Evolutionary conservation across 2,113 vertebrate species (phyloP).

Genomic region (Phalacrocorax carbo): DNA sequence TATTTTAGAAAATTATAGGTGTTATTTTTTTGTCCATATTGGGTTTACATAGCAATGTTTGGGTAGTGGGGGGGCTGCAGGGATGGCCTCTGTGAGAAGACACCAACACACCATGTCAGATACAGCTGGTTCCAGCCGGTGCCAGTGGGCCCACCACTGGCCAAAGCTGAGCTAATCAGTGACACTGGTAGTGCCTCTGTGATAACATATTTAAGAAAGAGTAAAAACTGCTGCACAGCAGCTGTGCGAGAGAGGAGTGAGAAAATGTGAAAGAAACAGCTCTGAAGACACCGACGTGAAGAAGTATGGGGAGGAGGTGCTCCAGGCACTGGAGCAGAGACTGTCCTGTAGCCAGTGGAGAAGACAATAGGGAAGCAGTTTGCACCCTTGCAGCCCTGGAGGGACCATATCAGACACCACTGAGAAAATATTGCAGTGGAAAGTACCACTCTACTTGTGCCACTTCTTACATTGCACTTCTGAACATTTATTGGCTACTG

Average conservation of each 20-base stretch:
- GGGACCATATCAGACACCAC: background rate
- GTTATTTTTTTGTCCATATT: background rate
- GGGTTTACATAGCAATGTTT: background rate
- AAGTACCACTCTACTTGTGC: background rate
- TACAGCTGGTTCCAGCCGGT: background rate
- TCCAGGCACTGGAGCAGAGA: background rate
- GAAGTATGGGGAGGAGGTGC: background rate
- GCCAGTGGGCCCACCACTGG: fast-evolving
- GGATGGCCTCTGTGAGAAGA: background rate
- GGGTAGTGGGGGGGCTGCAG: background rate
- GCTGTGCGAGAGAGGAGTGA: background rate
- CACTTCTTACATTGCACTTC: background rate
- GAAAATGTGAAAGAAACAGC: background rate
- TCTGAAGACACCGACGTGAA: background rate
- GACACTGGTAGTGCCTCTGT: fast-evolving
- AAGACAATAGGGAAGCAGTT: background rate
- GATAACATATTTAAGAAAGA: background rate
- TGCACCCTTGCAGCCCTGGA: background rate
- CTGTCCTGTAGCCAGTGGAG: background rate
- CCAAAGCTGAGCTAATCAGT: background rate
- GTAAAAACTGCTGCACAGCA: fast-evolving
- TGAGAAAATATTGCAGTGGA: background rate
- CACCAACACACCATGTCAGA: background rate
- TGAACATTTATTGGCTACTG: background rate
- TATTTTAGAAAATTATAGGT: background rate